Base-by-base conservation (phyloP, 1,140 invertebrate genomes). In the Chymomyza costata region DNA sequence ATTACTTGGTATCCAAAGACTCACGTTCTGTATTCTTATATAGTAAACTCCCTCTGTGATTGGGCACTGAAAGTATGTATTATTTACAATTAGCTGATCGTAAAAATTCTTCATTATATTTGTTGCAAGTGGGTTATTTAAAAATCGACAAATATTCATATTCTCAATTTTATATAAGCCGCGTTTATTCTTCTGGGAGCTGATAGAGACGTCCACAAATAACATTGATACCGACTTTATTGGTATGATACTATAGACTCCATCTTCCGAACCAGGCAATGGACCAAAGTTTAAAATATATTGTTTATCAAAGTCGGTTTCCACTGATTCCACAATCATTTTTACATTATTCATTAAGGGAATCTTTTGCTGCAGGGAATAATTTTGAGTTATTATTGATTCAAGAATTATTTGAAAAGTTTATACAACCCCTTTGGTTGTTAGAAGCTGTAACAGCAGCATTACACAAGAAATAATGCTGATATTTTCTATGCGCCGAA, bases 41-140 rank as follows among this genome's bases (percentile, higher is more conserved):
- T 65, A 70, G n/a, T 73, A 73, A 2, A 43, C 17, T 0, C 50
- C 28, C 10, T 58, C 53, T 0, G 10, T 31, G 11, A 56, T 11
- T 0, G 68, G 68, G 13, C 68, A 73, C n/a, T 40, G 53, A 0
- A 64, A 43, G 5, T 35, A 40, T 0, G 49, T 38, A 7, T 46
- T 39, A 6, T 71, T 71, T 1, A 70, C 68, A 5, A 73, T 43
- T 15, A 73, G 14, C 0, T 28, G 14, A 2, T 56, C 21, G 14
- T 73, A 73, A 13, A 40, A 25, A 1, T 6, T 5, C 0, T 57
- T 30, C 2, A 43, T 68, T 0, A 73, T 2, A 5, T 49, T 49
- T 2, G 39, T 63, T 0, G 55, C 15, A 1, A 28, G 5, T 0
- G 57, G 68, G 45, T 73, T 73, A 6, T 18, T 59, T 0, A 73